phyloP scores from a whole-genome alignment of 2,113 vertebrate species.

The Trichomycterus rosablanca region DNA sequence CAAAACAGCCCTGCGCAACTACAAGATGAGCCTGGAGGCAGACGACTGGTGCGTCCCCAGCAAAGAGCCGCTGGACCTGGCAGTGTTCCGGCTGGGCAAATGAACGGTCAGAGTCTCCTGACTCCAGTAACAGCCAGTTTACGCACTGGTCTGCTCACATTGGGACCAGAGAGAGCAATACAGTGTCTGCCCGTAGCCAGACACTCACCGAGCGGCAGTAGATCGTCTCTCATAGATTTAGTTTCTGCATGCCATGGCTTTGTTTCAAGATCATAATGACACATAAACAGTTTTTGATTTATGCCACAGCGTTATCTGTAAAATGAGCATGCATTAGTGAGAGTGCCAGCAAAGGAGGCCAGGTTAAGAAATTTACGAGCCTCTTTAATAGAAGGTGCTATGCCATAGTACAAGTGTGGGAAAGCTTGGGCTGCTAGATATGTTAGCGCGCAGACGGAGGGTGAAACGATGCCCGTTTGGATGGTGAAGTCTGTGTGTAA shows the following conservation, averaged over 20 bases:
- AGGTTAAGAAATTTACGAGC: background rate
- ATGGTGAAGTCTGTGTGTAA: no score
- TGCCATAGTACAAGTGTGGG: background rate
- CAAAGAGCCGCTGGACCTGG: constrained; percentile 84
- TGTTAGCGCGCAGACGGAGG: background rate
- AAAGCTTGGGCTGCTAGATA: background rate
- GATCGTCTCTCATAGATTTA: constrained; percentile 18
- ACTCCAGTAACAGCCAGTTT: constrained; percentile 8
- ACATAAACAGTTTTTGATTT: constrained; percentile 11
- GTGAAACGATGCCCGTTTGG: no score
- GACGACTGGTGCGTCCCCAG: constrained; percentile 93
- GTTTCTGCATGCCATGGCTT: constrained; percentile 32
- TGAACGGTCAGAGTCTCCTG: constrained; percentile 42
- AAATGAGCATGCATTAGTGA: constrained; percentile 12
- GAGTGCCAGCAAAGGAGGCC: background rate
- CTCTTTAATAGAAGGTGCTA: background rate
- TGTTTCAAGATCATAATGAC: constrained; percentile 20
- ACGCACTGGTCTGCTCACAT: background rate
- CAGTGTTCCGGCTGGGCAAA: constrained; percentile 74
- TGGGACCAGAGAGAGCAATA: constrained; percentile 11
- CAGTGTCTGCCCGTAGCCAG: background rate
- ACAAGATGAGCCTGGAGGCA: constrained; percentile 81
- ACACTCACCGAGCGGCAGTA: constrained; percentile 19
- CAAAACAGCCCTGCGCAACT: constrained; percentile 89
- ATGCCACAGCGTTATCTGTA: constrained; percentile 24